Evolutionary conservation across 1,140 invertebrate species (phyloP).

Genomic region (Drosophila setifemur): DNA sequence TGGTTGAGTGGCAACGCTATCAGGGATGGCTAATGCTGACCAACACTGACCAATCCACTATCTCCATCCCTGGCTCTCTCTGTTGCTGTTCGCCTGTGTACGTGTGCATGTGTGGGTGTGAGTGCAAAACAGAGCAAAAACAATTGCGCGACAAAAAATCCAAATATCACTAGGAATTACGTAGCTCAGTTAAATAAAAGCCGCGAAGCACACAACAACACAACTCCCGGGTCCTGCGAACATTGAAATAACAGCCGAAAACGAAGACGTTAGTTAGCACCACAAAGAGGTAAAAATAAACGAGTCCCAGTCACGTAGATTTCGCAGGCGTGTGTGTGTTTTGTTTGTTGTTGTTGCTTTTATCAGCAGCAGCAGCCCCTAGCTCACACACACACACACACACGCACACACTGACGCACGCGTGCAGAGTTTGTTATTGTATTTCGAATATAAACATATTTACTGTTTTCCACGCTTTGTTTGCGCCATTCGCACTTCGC

Average conservation of each 20-base stretch:
- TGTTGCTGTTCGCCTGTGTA: too few species aligned
- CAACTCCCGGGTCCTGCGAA: not conserved
- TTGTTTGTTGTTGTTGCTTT: conserved; percentile 76
- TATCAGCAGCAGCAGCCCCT: conserved; percentile 49
- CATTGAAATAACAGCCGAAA: conserved; percentile 8
- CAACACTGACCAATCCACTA: too few species aligned
- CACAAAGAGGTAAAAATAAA: conserved; percentile 49
- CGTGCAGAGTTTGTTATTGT: conserved; percentile 50
- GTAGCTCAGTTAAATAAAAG: conserved; percentile 31
- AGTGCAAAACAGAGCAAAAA: conserved; percentile 75
- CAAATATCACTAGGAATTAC: conserved; percentile 51
- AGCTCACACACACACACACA: conserved; percentile 49
- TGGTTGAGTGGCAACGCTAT: too few species aligned
- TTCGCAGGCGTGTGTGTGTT: conserved; percentile 44
- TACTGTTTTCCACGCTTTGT: conserved; percentile 55
- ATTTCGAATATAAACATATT: conserved; percentile 55
- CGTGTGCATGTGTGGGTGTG: conserved; percentile 26
- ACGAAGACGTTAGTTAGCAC: too few species aligned
- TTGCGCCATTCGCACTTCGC: conserved; percentile 27
- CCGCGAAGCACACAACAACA: conserved; percentile 1
- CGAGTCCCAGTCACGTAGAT: conserved; percentile 36
- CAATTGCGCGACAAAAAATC: conserved; percentile 70
- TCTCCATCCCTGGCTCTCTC: too few species aligned
- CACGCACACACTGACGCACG: not conserved
- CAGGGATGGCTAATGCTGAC: too few species aligned